phyloP scores from a whole-genome alignment of 2,113 vertebrate genomes.

The Daphoenositta chrysoptera region DNA sequence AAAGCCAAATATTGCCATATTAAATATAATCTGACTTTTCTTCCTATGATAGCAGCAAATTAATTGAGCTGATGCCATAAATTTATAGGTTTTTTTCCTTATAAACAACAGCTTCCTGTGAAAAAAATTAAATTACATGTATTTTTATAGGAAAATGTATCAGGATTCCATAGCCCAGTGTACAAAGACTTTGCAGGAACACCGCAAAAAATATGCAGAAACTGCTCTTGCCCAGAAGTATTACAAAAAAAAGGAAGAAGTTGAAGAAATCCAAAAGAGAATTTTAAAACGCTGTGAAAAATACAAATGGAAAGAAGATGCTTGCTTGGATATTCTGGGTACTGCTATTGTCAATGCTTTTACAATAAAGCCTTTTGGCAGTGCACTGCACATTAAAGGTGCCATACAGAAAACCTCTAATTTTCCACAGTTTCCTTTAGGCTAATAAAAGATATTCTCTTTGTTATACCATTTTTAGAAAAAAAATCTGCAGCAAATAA shows the following conservation, averaged over 20 bases:
- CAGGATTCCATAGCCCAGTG: constrained; percentile 65
- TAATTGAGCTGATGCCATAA: not conserved
- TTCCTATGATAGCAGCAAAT: not conserved
- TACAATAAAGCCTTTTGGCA: not conserved
- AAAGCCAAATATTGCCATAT: not conserved
- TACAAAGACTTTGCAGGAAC: constrained; percentile 68
- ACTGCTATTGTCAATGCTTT: not conserved
- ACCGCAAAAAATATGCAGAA: constrained; percentile 67
- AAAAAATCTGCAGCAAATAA: not conserved
- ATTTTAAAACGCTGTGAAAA: constrained; percentile 59
- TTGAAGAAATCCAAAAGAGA: constrained; percentile 69
- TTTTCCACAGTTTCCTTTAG: not conserved
- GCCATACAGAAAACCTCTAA: not conserved
- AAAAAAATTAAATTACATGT: not conserved
- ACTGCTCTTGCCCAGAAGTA: constrained; percentile 60
- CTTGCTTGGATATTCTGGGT: constrained; percentile 66
- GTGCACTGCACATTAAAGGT: not conserved
- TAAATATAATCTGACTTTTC: not conserved
- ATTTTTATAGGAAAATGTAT: constrained; percentile 72
- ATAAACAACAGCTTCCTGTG: not conserved
- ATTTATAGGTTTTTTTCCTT: not conserved
- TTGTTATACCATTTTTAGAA: not conserved
- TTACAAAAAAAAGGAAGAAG: constrained; percentile 66
- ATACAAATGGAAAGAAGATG: constrained; percentile 57
- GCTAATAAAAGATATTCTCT: not conserved